Evolutionary conservation across 2,888 invertebrate species (phyloP).

Genomic region (Halocaridina rubra): DNA sequence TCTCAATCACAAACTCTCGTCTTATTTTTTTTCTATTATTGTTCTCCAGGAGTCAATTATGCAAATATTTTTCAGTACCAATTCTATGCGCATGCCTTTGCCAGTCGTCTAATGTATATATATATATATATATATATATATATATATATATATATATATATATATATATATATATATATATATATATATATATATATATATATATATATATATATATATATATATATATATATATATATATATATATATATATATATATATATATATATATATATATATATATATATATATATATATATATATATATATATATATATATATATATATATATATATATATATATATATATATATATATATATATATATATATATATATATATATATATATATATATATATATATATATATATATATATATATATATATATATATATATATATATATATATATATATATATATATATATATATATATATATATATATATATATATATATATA

Average conservation of each 20-base stretch:
- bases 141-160: not conserved
- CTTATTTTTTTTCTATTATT: no score
- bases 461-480: not conserved
- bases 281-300: not conserved
- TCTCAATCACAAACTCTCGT: no score
- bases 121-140: not conserved
- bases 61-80: no score
- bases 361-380: not conserved
- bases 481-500: not conserved
- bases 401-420: not conserved
- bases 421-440: not conserved
- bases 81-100: no score
- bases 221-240: not conserved
- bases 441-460: not conserved
- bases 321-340: not conserved
- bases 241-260: not conserved
- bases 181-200: not conserved
- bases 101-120: not conserved
- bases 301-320: not conserved
- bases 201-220: not conserved
- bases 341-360: no score
- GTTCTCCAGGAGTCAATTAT: no score
- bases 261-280: not conserved
- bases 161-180: constrained; percentile 1
- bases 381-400: not conserved